Percentiles rank a stretch among this genome's conserved stretches.
Conservation (phyloP, 2,113 vertebrate genomes). For the Corythornis cristatus region DNA sequence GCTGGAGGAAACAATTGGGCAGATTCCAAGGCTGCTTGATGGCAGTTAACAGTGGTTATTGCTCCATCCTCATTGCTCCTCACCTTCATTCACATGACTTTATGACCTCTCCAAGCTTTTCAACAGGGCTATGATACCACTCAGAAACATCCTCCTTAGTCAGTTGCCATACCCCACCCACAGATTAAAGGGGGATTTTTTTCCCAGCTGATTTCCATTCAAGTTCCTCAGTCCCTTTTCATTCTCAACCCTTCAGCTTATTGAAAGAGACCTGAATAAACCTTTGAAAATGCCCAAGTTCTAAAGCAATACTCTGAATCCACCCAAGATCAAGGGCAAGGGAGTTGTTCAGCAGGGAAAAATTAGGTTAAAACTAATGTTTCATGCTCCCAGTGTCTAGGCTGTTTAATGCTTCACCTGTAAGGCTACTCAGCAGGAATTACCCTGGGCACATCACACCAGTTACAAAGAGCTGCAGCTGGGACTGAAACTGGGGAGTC, state of each 20-base stretch:
- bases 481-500: not conserved
- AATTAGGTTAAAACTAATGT: not conserved
- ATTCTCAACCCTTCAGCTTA: constrained; percentile 10
- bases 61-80: constrained; percentile 1
- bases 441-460: not conserved
- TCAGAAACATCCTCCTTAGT: constrained; percentile 11
- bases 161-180: not conserved
- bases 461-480: not conserved
- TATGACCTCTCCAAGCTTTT: constrained; percentile 27
- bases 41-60: constrained; percentile 25
- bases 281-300: not conserved
- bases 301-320: not conserved
- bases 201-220: constrained; percentile 19
- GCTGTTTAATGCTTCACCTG: not conserved
- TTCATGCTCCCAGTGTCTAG: not conserved
- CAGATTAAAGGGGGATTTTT: constrained; percentile 31
- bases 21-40: constrained; percentile 30
- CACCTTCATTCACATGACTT: constrained; percentile 43
- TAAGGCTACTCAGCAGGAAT: not conserved
- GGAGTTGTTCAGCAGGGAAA: not conserved
- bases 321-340: not conserved
- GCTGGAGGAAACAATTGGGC: constrained; percentile 31
- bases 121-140: constrained; percentile 29
- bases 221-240: not conserved
- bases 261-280: constrained; percentile 1